Conservation (phyloP, 2,797 vertebrate genomes). For the Miopithecus talapoin region DNA sequence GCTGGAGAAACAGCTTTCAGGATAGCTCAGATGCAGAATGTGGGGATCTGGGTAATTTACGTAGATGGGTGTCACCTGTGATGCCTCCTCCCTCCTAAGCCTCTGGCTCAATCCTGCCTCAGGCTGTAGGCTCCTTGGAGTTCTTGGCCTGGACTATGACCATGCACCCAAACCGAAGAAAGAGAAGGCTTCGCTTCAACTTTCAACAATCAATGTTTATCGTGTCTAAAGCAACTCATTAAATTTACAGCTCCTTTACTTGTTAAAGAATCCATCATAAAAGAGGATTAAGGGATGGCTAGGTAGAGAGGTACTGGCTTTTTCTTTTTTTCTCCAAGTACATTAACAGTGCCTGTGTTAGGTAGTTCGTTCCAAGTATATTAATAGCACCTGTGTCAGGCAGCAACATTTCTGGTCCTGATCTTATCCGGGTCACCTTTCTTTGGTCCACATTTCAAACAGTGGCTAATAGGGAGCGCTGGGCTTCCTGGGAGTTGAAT, state of each 20-base stretch:
- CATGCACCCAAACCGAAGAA: not conserved
- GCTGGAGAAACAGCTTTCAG: not conserved
- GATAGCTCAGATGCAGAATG: not conserved
- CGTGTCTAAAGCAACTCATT: not conserved
- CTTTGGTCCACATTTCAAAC: not conserved
- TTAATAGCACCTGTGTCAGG: too few species aligned
- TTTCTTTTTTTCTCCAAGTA: not conserved
- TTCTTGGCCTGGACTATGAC: not conserved
- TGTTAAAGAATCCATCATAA: not conserved
- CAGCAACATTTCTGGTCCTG: not conserved
- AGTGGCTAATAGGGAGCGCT: not conserved
- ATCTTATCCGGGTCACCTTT: not conserved
- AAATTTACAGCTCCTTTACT: not conserved
- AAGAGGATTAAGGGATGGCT: not conserved
- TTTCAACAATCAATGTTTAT: not conserved
- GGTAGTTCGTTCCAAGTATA: not conserved
- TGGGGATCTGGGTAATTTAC: not conserved
- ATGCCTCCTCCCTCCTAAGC: too few species aligned
- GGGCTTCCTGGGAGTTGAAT: not conserved
- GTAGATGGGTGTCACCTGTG: rapidly evolving
- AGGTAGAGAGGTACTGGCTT: not conserved
- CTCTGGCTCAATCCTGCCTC: not conserved
- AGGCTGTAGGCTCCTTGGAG: too few species aligned
- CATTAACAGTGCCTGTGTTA: not conserved
- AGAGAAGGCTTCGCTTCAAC: not conserved